Evolutionary conservation across 2,797 vertebrate species (phyloP).

Genomic region (Cossypha caffra): DNA sequence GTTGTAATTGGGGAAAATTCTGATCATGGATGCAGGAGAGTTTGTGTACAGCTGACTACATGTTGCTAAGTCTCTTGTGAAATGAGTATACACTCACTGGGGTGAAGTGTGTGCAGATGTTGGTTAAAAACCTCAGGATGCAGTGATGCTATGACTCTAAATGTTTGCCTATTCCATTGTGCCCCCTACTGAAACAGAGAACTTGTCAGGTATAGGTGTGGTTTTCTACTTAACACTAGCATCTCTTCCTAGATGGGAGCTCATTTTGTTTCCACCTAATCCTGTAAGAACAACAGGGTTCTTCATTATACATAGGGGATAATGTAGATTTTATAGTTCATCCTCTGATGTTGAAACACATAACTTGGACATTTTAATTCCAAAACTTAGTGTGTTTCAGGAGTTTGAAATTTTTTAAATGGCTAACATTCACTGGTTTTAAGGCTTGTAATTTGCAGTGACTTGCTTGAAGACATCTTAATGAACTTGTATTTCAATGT

Average conservation of each 20-base stretch:
- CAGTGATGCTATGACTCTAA: neutral
- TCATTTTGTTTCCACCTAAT: neutral
- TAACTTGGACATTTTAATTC: neutral
- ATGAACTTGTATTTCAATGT: neutral
- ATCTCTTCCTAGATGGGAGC: neutral
- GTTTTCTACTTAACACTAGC: neutral
- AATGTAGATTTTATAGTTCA: neutral
- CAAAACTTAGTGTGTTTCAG: neutral
- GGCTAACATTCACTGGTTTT: neutral
- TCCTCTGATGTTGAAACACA: neutral
- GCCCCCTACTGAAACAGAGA: neutral
- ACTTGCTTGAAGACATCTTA: neutral
- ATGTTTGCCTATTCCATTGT: neutral
- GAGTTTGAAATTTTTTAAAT: neutral
- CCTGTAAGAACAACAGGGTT: neutral
- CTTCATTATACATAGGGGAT: neutral
- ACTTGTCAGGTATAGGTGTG: neutral
- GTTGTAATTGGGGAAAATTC: neutral
- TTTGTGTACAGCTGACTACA: neutral
- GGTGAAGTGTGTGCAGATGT: neutral
- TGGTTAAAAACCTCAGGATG: neutral
- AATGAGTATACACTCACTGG: neutral
- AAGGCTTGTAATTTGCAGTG: neutral
- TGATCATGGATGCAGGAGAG: neutral
- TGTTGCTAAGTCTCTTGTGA: neutral